Base-by-base conservation (phyloP, 2,113 vertebrate species). In the Anthoscopus minutus region DNA sequence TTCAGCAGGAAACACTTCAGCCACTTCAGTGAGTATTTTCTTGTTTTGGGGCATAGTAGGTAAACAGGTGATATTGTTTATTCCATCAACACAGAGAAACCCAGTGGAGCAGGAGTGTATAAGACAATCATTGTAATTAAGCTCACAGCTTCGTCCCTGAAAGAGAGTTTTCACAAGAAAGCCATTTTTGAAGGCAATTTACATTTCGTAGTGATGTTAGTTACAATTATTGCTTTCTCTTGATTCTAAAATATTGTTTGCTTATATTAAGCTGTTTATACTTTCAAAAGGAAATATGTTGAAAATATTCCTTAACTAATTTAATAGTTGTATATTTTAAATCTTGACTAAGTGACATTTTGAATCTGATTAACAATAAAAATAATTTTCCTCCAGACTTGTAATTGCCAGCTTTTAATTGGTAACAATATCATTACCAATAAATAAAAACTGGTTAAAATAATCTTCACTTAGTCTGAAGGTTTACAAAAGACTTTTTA, bases 71-170 rank as follows among this genome's bases (percentile, higher is more conserved):
- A 98, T 96, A 96, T 96, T 98, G 96, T 98, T 98, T 97, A 98
- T 98, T 95, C 98, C 98, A 92, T 99, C 98, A 95, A 97, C 86
- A 97, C 98, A 98, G 94, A 97, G 95, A 96, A 97, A 98, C 48
- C 96, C 97, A 97, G 82, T 85, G 64, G 98, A 98, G 96, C 98
- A 99, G 44, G 96, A 97, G 84, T 97, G 97, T 48, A 98, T 97
- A 96, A 98, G 97, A 97, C 98, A 99, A 95, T 98, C 98, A 87
- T 98, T 96, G 94, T 98, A 98, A 97, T 99, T 98, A 97, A 97
- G 94, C 89, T 98, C 98, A 96, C 98, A 98, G 98, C 97, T 98
- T 95, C 73, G 97, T 94, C 98, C 98, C 98, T 98, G 96, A 88
- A 96, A 93, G 56, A 89, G 73, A 83, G 82, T 92, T 92, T 82